Evolutionary conservation across 2,113 vertebrate species (phyloP), one percentile per base, ranked within the genome.

Genomic region (Corythornis madagascariensis): DNA sequence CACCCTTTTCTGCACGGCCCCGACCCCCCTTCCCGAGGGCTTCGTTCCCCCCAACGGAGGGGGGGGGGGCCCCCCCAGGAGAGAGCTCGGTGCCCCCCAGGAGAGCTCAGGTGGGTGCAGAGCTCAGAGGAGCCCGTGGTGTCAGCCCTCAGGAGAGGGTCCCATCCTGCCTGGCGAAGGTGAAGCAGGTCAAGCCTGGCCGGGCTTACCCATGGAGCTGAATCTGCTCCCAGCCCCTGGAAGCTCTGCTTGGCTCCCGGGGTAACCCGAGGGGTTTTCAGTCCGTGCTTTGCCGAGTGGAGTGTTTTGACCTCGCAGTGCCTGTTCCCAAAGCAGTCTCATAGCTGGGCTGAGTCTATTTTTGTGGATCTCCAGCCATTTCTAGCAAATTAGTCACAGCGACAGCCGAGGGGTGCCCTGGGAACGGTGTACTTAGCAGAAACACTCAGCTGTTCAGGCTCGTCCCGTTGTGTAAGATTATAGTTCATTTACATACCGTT

Each of bases 351-450:
- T 83, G 60, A 60, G 43, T 65, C 87, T 96, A 85, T 96, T 96
- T 94, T 91, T 93, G 82, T 85, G 95, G 74, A 52, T 89, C 63
- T 69, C 56, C 78, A 80, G 87, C 91, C 92, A 17, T 92, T 78
- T 87, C 86, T 85, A 85, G 84, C 42, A 42, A 88, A 63, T 90
- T 73, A 92, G 81, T 93, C 91, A 86, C 80, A 28, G 78, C 60
- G 92, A 45, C 82, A 93, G 84, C 21, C 48, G 33, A 92, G 85
- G 70, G 73, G 71, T 7, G 55, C 89, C 82, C 74, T 52, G 71
- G 45, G 73, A 75, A 16, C 4, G 7, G 48, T 67, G 79, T 47
- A 13, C 60, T 61, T 18, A 2, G 40, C 26, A 13, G 78, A 59
- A 73, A 55, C 81, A 43, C 45, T 79, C 87, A 77, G 82, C 82